Base-by-base conservation (phyloP, 2,888 invertebrate species). In the Lasioglossum morio region DNA sequence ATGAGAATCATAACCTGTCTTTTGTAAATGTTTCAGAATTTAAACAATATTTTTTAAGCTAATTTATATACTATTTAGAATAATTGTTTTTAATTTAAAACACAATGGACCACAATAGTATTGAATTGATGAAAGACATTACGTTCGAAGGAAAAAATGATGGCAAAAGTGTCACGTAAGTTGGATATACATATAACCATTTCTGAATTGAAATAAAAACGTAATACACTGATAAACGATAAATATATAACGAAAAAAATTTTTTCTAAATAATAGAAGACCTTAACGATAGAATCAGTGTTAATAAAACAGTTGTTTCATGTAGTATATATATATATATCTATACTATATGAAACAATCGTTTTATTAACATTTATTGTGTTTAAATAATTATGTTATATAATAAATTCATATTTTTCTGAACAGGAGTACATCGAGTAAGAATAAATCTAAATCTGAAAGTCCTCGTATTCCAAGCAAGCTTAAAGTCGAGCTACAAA, bases 401-500 rank as follows among this genome's bases (percentile, higher is more conserved):
- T 57, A 57, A 12, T 12, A 30, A 40, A 70, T 70, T 48, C 4
- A 63, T 63, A 14, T 77, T 1, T 40, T 43, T 34, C 0, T 37
- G n/a, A 14, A 85, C 14, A 88, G 82, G 48, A 85, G 72, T 53
- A 7, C 8, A 23, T 12, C 78, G 19, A 40, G 7, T 16, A 81
- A 81, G 37, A 70, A 12, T 30, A 81, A 81, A 74, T 37, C 2
- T 27, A 78, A 82, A 60, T n/a, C 4, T n/a, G 19, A 72, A 27
- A 60, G 30, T 16, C 19, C 75, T 19, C 37, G 63, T 63, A 66
- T 74, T 37, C 46, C 73, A 34, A 79, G 30, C 4, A 86, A 87
- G 10, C 96, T 97, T 1, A 97, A 97, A 94, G 97, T 97, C 86
- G 98, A 98, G 95, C 95, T 98, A 95, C 98, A 98, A 92, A 97